Evolutionary conservation across 1,140 invertebrate genomes (phyloP), one percentile per base, ranked within the genome.

Genomic region (Gerris buenoi): DNA sequence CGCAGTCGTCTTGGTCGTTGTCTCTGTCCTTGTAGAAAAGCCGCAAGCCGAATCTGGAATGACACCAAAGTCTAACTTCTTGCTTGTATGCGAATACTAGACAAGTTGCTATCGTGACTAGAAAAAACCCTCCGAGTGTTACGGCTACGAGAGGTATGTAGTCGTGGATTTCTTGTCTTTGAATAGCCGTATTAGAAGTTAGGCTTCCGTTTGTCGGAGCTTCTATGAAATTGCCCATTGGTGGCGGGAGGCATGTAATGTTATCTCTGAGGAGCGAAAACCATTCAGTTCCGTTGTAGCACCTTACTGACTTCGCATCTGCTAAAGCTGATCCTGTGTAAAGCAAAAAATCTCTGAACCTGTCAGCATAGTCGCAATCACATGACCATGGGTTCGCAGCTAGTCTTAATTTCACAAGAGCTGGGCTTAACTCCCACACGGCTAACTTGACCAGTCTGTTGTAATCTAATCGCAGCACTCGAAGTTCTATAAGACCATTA

Each of bases 41-140:
- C 56, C 91, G 80, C 1, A 95, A 84, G 15, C 91, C 91, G 75
- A 91, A 95, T 64, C 87, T 85, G 28, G 91, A 88, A 80, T 94
- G 89, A 69, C 90, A 87, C 90, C 91, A 94, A 13, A 95, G 88
- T 68, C 90, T 81, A 77, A 95, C 85, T 76, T 93, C 88, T 77
- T 93, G 88, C 58, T 91, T 82, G 77, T 90, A 95, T 68, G 91
- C 85, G 74, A 92, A 90, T 1, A 85, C 79, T 61, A 89, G 74
- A 73, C 90, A 79, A 27, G 85, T 86, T 57, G 88, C 75, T 57
- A 89, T 80, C 67, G 89, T 81, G 22, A 90, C 78, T 18, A 89
- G 76, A 29, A 91, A 79, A 68, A 90, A 85, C 29, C 81, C 82
- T 13, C 82, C 85, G 1, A 91, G 76, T 0, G 88, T 89, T 28